phyloP scores from a whole-genome alignment of 2,797 vertebrate genomes.

The Gouania willdenowi region DNA sequence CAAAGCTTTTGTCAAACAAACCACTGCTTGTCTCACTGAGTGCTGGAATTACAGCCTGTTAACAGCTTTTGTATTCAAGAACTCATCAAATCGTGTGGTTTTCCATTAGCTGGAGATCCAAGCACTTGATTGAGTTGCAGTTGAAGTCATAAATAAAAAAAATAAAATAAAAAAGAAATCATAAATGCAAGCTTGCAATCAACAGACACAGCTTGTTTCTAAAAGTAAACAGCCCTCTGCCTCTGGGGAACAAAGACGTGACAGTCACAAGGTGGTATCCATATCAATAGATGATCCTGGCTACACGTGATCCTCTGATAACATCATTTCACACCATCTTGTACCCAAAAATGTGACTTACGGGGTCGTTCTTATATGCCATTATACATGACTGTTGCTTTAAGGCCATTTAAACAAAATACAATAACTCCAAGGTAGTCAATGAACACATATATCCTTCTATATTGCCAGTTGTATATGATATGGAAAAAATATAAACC shows the following conservation, averaged over 20 bases:
- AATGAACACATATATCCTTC: too few relatives aligned
- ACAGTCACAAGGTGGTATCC: neutral
- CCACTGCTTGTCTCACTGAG: neutral
- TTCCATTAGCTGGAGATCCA: slow-evolving; percentile 1
- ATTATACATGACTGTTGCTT: too few relatives aligned
- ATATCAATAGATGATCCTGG: neutral
- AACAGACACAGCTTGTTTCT: slow-evolving; percentile 16
- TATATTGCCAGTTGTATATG: too few relatives aligned
- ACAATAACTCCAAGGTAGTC: too few relatives aligned
- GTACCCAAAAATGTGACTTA: too few relatives aligned
- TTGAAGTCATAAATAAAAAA: slow-evolving; percentile 7
- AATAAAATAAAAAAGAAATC: too few relatives aligned
- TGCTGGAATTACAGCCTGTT: neutral
- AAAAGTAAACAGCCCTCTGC: slow-evolving; percentile 2
- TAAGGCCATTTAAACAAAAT: too few relatives aligned
- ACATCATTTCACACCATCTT: too few relatives aligned
- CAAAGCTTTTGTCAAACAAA: neutral
- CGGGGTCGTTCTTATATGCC: too few relatives aligned
- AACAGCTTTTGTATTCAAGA: slow-evolving; percentile 14
- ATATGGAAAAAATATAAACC: too few relatives aligned
- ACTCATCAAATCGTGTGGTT: neutral
- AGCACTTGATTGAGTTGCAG: slow-evolving; percentile 13
- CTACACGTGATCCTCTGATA: slow-evolving; percentile 2
- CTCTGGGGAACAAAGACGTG: slow-evolving; percentile 6
- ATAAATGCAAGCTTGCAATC: slow-evolving; percentile 7